Base-by-base conservation (phyloP, 2,797 vertebrate genomes). In the Ammospiza maritima region DNA sequence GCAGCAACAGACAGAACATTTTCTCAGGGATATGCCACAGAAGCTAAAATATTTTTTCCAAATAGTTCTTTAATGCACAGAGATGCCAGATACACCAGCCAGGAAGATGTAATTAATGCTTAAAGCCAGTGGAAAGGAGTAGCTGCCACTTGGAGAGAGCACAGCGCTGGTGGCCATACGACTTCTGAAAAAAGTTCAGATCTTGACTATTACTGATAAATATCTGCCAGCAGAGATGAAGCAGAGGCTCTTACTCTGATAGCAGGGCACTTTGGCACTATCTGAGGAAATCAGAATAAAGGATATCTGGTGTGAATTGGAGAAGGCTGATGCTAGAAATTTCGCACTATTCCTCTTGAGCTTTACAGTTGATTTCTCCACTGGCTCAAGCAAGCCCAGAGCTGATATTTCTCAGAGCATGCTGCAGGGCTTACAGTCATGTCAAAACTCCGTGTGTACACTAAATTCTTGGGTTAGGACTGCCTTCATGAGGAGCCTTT, bases 1-100 rank as follows among this genome's bases (percentile, higher is more conserved):
- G 73, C 79, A 82, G 76, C 79, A 96, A 72, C 6, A 94, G 64
- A 85, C 65, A 94, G 91, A 96, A 95, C 53, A 67, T 74, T 90
- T 88, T 73, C 48, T 70, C 76, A 73, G 27, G 58, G n/a, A 57
- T 92, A 78, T 3, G 10, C 57, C 48, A 40, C 1, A 38, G 62
- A 89, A 83, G 26, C 51, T 75, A 60, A 88, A 89, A 58, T 26
- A 40, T 78, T 36, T 81, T 80, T 89, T 75, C 44, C 34, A 81
- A 88, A 60, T 25, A 86, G 34, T 50, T 88, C n/a, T 56, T 62
- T 83, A 77, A 78, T 60, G 40, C 25, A 40, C 26, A 18, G 45
- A 79, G 27, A 42, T 89, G 65, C 61, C 60, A 90, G 44, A 74
- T 64, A 83, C 13, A 83, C n/a, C 58, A 90, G 15, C 26, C 80